Base-by-base conservation (phyloP, 1,140 invertebrate species). In the Camponotus pennsylvanicus region DNA sequence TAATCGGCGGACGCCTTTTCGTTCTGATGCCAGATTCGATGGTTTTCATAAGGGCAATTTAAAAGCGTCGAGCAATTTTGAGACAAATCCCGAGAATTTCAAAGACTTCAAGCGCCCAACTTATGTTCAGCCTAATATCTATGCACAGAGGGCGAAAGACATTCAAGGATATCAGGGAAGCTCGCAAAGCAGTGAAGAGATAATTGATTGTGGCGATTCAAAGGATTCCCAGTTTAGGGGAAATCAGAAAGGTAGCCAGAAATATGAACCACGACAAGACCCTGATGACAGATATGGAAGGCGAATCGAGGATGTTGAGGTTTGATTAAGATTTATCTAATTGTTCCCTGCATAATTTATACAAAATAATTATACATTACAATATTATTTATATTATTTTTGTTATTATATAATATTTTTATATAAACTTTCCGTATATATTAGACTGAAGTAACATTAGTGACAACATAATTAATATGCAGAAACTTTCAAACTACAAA, bases 111-210 rank as follows among this genome's bases (percentile, higher is more conserved):
- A 18, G 8, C 27, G 7, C 0, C 40, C 55, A 7, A 8, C n/a
- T 57, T 82, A 82, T 27, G 40, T 73, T 34, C 67, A 82, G 11
- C 52, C 79, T 37, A n/a, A n/a, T n/a, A 13, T 61, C 73, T 82
- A 82, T 18, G 3, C 7, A 13, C 79, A 49, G 27, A 42, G 9
- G 5, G 11, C 27, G 37, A 37, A 2, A 21, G 15, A 18, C 8
- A 21, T 73, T 15, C 79, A 73, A 34, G 66, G 18, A n/a, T 61
- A 82, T 82, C 79, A 27, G 4, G 13, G 49, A 59, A 21, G 6
- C 9, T 37, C 3, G 6, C 67, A 15, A 6, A 27, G 5, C 13
- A 13, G 2, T 21, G 40, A 61, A 34, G 79, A 82, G 1, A 21
- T 3, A 11, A 42, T 59, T 15, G 78, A 82, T 21, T 82, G 79